Evolutionary conservation across 2,888 invertebrate species (phyloP).

Genomic region (Nyleta sp.): DNA sequence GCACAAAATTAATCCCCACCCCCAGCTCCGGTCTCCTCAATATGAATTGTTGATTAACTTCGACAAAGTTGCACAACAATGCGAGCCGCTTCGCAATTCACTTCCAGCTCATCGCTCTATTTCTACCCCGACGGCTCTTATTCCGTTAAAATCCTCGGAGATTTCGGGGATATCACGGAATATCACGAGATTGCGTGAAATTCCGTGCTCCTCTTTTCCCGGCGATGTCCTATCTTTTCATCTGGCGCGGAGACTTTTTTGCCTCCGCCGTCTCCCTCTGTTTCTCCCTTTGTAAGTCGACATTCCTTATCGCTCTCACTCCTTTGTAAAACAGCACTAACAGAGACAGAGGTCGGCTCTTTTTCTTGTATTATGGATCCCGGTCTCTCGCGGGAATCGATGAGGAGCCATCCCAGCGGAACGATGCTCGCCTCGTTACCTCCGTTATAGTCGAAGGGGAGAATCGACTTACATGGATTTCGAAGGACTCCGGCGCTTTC

Average conservation of each 20-base stretch:
- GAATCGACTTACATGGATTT: slow-evolving; percentile 66
- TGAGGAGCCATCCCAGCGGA: slow-evolving; percentile 59
- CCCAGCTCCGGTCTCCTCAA: slow-evolving; percentile 5
- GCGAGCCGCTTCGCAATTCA: slow-evolving; percentile 35
- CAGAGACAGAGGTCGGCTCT: slow-evolving; percentile 47
- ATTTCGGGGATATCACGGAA: slow-evolving; percentile 63
- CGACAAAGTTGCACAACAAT: slow-evolving; percentile 41
- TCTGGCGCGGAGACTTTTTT: slow-evolving; percentile 39
- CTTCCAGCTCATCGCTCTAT: slow-evolving; percentile 48
- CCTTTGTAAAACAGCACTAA: slow-evolving; percentile 58
- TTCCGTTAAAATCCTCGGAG: slow-evolving; percentile 57
- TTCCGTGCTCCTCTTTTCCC: slow-evolving; percentile 32
- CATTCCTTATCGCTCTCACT: slow-evolving; percentile 41
- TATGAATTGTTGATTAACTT: slow-evolving; percentile 46
- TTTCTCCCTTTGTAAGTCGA: slow-evolving; percentile 37
- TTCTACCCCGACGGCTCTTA: slow-evolving; percentile 30
- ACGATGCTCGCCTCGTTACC: slow-evolving; percentile 66
- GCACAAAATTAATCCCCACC: too few species aligned
- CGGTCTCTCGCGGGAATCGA: slow-evolving; percentile 57
- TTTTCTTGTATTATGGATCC: slow-evolving; percentile 61
- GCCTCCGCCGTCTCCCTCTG: neutral
- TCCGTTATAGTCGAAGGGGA: slow-evolving; percentile 62
- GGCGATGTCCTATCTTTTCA: slow-evolving; percentile 58
- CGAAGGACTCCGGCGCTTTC: slow-evolving; percentile 55
- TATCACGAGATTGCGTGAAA: slow-evolving; percentile 66